Conservation (phyloP, 1,140 invertebrate species). For the Anastrepha obliqua region DNA sequence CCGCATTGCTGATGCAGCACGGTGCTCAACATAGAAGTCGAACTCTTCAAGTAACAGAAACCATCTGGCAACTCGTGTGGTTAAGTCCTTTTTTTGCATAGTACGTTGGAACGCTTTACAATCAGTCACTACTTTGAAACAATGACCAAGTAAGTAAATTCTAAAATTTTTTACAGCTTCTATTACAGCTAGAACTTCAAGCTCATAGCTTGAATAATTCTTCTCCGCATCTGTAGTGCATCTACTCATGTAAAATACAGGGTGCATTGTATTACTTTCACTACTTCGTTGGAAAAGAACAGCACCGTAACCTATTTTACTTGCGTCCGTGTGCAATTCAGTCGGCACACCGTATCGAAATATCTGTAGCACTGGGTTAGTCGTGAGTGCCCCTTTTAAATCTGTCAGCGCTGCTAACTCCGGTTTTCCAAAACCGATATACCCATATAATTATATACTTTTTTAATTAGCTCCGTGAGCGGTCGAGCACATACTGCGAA, state of each 20-base stretch:
- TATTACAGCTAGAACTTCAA: constrained; percentile 60
- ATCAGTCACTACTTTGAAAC: constrained; percentile 58
- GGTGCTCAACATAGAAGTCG: constrained; percentile 60
- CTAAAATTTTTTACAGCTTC: constrained; percentile 64
- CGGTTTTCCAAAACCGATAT: background rate
- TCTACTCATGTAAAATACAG: constrained; percentile 62
- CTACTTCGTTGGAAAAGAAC: constrained; percentile 65
- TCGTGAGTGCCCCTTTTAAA: background rate
- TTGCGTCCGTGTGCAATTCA: constrained; percentile 71
- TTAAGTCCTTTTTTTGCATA: constrained; percentile 63
- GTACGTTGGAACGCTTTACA: constrained; percentile 65
- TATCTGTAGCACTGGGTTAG: constrained; percentile 68
- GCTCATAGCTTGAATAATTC: constrained; percentile 68
- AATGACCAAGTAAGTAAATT: constrained; percentile 56
- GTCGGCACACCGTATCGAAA: constrained; percentile 63
- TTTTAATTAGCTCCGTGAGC: background rate
- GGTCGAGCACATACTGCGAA: constrained; percentile 60
- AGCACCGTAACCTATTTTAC: constrained; percentile 63
- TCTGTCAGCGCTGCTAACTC: background rate
- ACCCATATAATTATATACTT: too few relatives aligned
- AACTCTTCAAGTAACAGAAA: constrained; percentile 61
- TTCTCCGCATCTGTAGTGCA: constrained; percentile 59
- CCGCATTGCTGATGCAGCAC: constrained; percentile 52
- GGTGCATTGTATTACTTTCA: constrained; percentile 73
- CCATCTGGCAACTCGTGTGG: constrained; percentile 62